A percentile compares a stretch with the other conserved stretches of the same genome.
Evolutionary conservation across 2,797 vertebrate genomes (phyloP).

Genomic region (Lates japonicus): DNA sequence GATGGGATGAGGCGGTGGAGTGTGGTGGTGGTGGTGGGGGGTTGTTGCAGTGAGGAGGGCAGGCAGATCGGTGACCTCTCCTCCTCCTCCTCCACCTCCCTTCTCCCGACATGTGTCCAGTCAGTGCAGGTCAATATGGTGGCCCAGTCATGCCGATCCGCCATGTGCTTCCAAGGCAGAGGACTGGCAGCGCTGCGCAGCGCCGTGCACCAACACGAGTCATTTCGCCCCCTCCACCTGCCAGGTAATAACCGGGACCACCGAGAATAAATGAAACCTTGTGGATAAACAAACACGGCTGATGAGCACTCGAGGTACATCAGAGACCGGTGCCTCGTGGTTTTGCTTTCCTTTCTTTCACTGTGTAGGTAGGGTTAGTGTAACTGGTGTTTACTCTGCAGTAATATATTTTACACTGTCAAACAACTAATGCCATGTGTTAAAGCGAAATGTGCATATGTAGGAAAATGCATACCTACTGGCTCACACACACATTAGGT

Average conservation of each 20-base stretch:
- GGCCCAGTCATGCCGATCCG: constrained; percentile 69
- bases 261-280: constrained; percentile 66
- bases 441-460: constrained; percentile 11
- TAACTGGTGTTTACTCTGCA: not conserved
- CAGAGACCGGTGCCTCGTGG: not conserved
- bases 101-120: constrained; percentile 80
- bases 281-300: constrained; percentile 56
- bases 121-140: constrained; percentile 83
- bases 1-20: not conserved
- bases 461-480: constrained; percentile 9
- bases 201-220: constrained; percentile 44
- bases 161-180: constrained; percentile 81
- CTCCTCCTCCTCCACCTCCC: constrained; percentile 67
- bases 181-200: constrained; percentile 56
- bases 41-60: constrained; percentile 63
- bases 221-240: constrained; percentile 66
- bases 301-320: constrained; percentile 41
- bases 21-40: not conserved
- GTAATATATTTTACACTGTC: constrained; percentile 32
- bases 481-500: constrained; percentile 15
- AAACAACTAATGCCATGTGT: constrained; percentile 17
- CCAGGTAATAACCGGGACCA: constrained; percentile 64
- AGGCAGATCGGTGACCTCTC: constrained; percentile 66
- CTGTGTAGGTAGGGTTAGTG: not conserved
- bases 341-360: not conserved